Conservation (phyloP, 2,113 vertebrate genomes). For the Pampusana beccarii region DNA sequence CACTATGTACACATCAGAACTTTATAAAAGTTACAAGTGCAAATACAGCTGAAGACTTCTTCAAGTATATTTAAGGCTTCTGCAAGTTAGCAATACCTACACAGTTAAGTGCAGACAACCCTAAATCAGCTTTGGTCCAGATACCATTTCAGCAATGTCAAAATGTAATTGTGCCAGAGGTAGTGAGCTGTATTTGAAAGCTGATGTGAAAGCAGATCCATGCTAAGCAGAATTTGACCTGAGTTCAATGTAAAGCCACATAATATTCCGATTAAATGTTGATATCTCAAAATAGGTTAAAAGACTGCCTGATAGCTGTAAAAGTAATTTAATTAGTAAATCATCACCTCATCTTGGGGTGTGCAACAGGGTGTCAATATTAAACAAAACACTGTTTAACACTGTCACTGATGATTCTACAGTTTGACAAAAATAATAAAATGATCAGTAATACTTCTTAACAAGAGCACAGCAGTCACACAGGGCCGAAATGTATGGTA, state of each 20-base stretch:
- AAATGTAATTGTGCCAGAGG: background rate
- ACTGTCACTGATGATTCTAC: background rate
- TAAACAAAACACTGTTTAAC: background rate
- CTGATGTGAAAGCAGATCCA: background rate
- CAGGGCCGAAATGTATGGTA: background rate
- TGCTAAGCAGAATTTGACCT: background rate
- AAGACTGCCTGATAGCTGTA: background rate
- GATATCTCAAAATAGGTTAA: background rate
- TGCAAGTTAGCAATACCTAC: background rate
- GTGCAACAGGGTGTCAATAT: background rate
- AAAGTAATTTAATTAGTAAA: background rate
- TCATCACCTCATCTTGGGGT: background rate
- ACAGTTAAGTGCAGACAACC: background rate
- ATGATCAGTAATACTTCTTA: background rate
- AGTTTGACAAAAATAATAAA: background rate
- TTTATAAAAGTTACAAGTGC: background rate
- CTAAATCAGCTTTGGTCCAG: background rate
- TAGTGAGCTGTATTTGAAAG: background rate
- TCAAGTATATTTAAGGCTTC: background rate
- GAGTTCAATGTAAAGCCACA: background rate
- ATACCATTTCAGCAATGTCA: background rate
- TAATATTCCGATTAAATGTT: background rate
- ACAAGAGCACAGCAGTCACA: background rate
- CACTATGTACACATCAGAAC: background rate
- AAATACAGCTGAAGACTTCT: background rate